A percentile compares a stretch with the other conserved stretches of the same genome.
phyloP scores from a whole-genome alignment of 1,140 invertebrate genomes.

The Leptinotarsa lineolata region DNA sequence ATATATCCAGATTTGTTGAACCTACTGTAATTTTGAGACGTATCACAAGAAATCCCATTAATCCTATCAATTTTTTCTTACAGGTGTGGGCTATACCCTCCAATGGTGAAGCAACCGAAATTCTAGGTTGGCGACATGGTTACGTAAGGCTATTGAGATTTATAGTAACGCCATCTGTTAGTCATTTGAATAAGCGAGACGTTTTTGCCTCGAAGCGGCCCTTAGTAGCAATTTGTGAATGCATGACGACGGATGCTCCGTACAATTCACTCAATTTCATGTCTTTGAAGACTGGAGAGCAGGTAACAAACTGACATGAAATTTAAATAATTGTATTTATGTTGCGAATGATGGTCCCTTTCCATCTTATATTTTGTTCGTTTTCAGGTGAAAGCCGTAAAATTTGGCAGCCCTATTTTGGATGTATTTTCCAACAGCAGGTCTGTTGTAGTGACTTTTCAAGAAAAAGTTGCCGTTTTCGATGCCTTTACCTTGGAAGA shows the following conservation, averaged over 20 bases:
- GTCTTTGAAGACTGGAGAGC: constrained; percentile 86
- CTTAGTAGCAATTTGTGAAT: constrained; percentile 86
- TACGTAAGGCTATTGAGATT: constrained; percentile 80
- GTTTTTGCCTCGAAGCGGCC: constrained; percentile 78
- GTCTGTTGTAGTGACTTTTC: constrained; percentile 84
- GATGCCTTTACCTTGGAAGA: constrained; percentile 88
- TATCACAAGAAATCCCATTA: too few relatives aligned
- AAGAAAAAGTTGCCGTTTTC: constrained; percentile 89
- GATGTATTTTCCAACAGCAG: constrained; percentile 84
- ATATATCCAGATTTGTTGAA: too few relatives aligned
- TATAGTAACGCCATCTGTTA: constrained; percentile 73
- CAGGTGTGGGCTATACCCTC: constrained; percentile 78
- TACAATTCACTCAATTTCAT: constrained; percentile 89
- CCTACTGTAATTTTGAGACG: too few relatives aligned
- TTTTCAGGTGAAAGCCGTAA: constrained; percentile 77
- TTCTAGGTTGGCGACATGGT: constrained; percentile 88
- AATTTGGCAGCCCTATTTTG: constrained; percentile 88
- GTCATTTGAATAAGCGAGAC: constrained; percentile 57
- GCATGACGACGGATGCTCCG: constrained; percentile 75
- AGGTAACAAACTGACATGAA: constrained; percentile 65
- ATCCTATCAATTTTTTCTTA: constrained; percentile 9
- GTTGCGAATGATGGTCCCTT: too few relatives aligned
- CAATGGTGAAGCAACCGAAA: constrained; percentile 88
- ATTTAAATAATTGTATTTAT: too few relatives aligned
- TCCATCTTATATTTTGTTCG: not conserved